A percentile compares a stretch with the other conserved stretches of the same genome.
phyloP scores from a whole-genome alignment of 2,888 invertebrate species.

The Lysandra coridon region DNA sequence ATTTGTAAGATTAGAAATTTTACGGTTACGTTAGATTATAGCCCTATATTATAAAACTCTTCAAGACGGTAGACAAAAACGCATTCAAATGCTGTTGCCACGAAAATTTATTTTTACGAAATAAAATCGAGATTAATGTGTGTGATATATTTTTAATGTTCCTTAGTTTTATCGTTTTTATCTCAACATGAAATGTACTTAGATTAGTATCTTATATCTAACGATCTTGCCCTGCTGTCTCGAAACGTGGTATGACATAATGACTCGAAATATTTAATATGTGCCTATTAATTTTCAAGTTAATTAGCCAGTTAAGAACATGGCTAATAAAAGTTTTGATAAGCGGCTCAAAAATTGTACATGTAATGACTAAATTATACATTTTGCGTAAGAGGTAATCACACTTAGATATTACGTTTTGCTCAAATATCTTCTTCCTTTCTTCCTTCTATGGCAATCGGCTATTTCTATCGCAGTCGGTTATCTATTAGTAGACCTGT shows the following conservation, averaged over 20 bases:
- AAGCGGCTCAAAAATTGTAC: background rate
- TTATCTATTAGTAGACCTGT: background rate
- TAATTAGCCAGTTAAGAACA: background rate
- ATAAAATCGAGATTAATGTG: conserved; percentile 3
- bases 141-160: conserved; percentile 14
- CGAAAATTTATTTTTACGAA: conserved; percentile 10
- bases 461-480: background rate
- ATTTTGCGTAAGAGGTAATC: background rate
- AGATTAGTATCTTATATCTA: background rate
- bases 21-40: background rate
- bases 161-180: background rate
- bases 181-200: background rate
- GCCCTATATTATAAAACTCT: background rate
- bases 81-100: background rate
- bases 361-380: background rate
- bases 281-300: background rate
- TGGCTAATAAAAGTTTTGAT: background rate
- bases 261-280: background rate
- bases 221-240: background rate
- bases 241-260: background rate
- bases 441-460: background rate
- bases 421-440: too few species aligned
- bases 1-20: too few species aligned
- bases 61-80: background rate
- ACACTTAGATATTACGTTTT: too few species aligned